Base-by-base conservation (phyloP, 53 echinoderm and acorn worm species). In the Astropecten irregularis region DNA sequence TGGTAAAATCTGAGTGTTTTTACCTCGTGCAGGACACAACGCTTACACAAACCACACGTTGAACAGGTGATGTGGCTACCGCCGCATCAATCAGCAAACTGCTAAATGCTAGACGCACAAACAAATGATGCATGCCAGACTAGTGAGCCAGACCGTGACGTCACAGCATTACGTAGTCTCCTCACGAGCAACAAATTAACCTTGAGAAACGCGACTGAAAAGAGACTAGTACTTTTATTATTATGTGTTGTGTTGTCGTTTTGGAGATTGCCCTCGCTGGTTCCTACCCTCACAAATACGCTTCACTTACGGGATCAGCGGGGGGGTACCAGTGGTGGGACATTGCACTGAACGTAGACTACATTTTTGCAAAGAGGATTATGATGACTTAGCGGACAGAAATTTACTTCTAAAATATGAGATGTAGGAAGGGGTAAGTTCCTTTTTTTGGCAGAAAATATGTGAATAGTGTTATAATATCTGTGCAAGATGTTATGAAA, bases 221-320 rank as follows among this genome's bases (percentile, higher is more conserved):
- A 37, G 37, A 64, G 64, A 64, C 64, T 64, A 64, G 35, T 1
- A 11, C 37, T 64, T 42, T 35, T 64, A 64, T 64, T 42, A 42
- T 64, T 64, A 64, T 64, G 64, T 64, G 10, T 47, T 20, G 66
- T 63, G 63, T 35, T 79, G 79, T 79, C 35, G 79, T 79, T 60
- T 62, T 79, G 79, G 79, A 62, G 79, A 79, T 62, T 22, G 22
- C 4, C 4, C 68, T 38, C 79, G 29, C 62, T 79, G 79, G 79
- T 79, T 30, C 58, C 57, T 58, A 18, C 28, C 7, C 42, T 29
- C 53, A 2, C 7, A 71, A 8, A 49, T 13, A 4, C 31, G 3
- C n/a, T 18, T 0, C 7, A 16, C 26, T 47, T n/a, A 32, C n/a
- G 7, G 50, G 20, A 34, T n/a, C n/a, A n/a, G 3, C 7, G 27